These are phyloP conservation scores for Drosophila maculinotata DNA, from an alignment of 2,888 invertebrate species.

Conservation along the genomic window DNA sequence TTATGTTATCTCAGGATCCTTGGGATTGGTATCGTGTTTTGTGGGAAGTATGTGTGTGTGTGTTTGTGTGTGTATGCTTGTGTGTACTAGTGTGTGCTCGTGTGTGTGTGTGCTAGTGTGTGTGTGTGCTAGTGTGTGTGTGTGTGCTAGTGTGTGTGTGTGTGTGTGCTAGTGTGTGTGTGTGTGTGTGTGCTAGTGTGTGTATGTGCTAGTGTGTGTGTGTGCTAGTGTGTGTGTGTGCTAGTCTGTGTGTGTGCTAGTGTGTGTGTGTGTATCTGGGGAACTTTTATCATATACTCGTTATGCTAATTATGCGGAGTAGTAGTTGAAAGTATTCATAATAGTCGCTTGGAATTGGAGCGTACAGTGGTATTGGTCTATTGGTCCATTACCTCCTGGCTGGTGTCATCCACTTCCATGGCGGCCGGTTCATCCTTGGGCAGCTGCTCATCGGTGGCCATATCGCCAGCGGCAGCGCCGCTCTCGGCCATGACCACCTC, in stretches of 20 bases:
- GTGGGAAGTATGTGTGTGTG: not conserved
- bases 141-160: conserved; percentile 7
- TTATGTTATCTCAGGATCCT: conserved; percentile 25
- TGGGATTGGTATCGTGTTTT: conserved; percentile 11
- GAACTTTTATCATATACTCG: conserved; percentile 30
- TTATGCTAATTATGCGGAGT: conserved; percentile 55
- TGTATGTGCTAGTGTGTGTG: no score
- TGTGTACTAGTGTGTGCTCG: not conserved
- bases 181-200: not conserved
- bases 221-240: no score
- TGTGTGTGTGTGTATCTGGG: conserved; percentile 7
- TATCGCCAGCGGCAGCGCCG: conserved; percentile 66
- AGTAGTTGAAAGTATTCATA: conserved; percentile 57
- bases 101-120: conserved; percentile 7
- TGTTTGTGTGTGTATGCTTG: conserved; percentile 5
- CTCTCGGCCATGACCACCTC: conserved; percentile 83
- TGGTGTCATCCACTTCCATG: conserved; percentile 85
- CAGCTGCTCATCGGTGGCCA: conserved; percentile 82
- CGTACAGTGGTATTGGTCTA: conserved; percentile 59
- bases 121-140: conserved; percentile 6
- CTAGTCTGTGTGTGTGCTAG: conserved; percentile 1
- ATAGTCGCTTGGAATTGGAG: conserved; percentile 38
- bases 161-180: conserved; percentile 1
- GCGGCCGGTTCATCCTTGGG: conserved; percentile 82
- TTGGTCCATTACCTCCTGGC: conserved; percentile 85